These are phyloP conservation scores for Lithophane ornitopus DNA, from an alignment of 2,888 invertebrate genomes.

Conservation along the genomic window DNA sequence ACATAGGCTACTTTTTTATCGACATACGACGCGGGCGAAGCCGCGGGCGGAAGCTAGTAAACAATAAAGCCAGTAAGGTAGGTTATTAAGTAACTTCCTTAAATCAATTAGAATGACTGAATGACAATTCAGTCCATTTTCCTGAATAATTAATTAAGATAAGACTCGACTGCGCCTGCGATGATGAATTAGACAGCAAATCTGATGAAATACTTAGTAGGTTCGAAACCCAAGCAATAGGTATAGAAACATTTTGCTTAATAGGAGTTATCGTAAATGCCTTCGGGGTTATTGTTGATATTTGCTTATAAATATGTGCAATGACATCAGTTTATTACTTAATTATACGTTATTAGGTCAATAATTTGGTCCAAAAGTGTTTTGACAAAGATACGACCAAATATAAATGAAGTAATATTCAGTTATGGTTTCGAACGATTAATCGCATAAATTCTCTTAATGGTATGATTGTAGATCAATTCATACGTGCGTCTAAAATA, in stretches of 20 bases:
- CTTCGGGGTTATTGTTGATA: slow-evolving; percentile 22
- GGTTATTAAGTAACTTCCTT: neutral
- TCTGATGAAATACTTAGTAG: slow-evolving; percentile 9
- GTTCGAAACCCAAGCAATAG: neutral
- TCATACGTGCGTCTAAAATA: neutral
- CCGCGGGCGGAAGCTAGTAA: too few species aligned
- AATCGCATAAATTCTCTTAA: neutral
- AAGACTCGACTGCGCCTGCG: too few species aligned
- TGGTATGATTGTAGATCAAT: neutral
- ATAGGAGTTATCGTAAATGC: slow-evolving; percentile 16
- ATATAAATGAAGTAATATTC: neutral
- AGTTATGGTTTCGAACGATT: neutral
- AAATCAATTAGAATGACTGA: neutral
- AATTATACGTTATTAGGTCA: slow-evolving; percentile 35
- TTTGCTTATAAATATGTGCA: slow-evolving; percentile 36
- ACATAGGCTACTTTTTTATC: too few species aligned
- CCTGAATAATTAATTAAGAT: slow-evolving; percentile 5
- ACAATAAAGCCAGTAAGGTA: too few species aligned
- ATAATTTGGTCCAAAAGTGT: slow-evolving; percentile 39
- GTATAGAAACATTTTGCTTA: slow-evolving; percentile 2
- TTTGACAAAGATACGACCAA: slow-evolving; percentile 1
- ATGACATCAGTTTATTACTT: slow-evolving; percentile 37
- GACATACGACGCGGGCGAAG: too few species aligned
- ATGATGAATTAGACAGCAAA: slow-evolving; percentile 15
- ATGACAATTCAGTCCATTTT: neutral